A percentile compares a stretch with the other conserved stretches of the same genome.
phyloP scores from a whole-genome alignment of 2,797 vertebrate species.

The Chaunax sp. region DNA sequence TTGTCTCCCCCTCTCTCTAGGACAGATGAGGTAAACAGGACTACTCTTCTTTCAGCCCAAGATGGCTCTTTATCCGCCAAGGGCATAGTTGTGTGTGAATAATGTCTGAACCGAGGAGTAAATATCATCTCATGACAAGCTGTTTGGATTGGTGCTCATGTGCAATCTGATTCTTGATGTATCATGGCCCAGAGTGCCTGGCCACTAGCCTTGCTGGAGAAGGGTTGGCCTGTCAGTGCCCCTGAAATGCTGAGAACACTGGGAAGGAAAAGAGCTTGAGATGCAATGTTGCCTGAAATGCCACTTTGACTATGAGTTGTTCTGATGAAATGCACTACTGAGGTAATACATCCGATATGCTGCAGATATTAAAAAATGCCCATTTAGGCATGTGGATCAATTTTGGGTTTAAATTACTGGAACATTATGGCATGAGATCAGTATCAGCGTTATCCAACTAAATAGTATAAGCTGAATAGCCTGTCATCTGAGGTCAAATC shows the following conservation, averaged over 20 bases:
- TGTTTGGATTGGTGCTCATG: slow-evolving; percentile 79
- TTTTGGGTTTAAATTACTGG: slow-evolving; percentile 65
- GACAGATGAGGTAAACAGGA: slow-evolving; percentile 59
- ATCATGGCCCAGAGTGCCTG: slow-evolving; percentile 55
- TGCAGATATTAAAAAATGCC: slow-evolving; percentile 34
- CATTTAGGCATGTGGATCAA: slow-evolving; percentile 68
- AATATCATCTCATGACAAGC: slow-evolving; percentile 80
- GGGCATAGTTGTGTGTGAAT: slow-evolving; percentile 78
- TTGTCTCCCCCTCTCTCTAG: slow-evolving; percentile 37
- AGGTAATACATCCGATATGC: slow-evolving; percentile 64
- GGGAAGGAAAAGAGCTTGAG: slow-evolving; percentile 56
- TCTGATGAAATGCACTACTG: slow-evolving; percentile 62
- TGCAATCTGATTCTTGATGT: slow-evolving; percentile 77
- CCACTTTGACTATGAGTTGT: slow-evolving; percentile 59
- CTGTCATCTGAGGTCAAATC: slow-evolving; percentile 53
- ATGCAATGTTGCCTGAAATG: slow-evolving; percentile 53
- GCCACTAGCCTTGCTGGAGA: slow-evolving; percentile 42
- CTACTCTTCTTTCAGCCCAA: slow-evolving; percentile 60
- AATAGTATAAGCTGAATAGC: slow-evolving; percentile 59
- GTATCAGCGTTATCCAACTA: slow-evolving; percentile 70
- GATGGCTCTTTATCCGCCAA: slow-evolving; percentile 67
- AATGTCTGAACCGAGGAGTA: slow-evolving; percentile 76
- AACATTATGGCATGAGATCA: slow-evolving; percentile 70
- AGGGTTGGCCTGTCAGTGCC: slow-evolving; percentile 62
- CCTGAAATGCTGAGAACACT: slow-evolving; percentile 68